Evolutionary conservation across 2,888 invertebrate genomes (phyloP).

Genomic region (Drosophila stalkeri): DNA sequence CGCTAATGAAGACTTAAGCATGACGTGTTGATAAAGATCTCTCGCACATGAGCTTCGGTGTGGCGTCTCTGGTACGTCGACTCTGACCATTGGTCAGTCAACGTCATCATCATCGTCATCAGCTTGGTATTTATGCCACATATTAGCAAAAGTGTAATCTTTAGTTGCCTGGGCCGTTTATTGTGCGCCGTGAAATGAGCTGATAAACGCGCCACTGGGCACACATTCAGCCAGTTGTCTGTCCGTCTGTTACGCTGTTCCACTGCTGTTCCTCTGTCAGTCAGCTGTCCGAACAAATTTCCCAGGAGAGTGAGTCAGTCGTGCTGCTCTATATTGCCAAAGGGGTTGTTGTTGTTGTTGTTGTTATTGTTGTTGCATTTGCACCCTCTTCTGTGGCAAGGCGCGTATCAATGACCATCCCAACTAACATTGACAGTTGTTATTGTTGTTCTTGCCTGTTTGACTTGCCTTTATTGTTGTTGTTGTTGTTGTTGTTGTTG

Average conservation of each 20-base stretch:
- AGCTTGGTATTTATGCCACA: conserved; percentile 40
- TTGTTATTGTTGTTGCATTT: conserved; percentile 45
- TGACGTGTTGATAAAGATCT: conserved; percentile 80
- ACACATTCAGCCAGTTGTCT: conserved; percentile 57
- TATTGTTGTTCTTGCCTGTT: conserved; percentile 48
- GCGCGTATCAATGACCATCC: conserved; percentile 72
- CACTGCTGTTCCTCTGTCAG: conserved; percentile 17
- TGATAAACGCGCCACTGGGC: conserved; percentile 63
- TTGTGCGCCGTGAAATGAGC: conserved; percentile 55
- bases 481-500: conserved; percentile 48
- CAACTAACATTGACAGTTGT: conserved; percentile 43
- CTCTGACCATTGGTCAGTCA: conserved; percentile 43
- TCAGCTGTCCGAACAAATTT: conserved; percentile 59
- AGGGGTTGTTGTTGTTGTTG: conserved; percentile 48
- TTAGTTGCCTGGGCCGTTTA: conserved; percentile 39
- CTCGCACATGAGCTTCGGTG: conserved; percentile 36
- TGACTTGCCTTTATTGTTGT: conserved; percentile 56
- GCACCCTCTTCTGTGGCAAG: conserved; percentile 61
- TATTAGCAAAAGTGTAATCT: conserved; percentile 29
- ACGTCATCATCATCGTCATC: conserved; percentile 18
- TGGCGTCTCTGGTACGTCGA: conserved; percentile 2
- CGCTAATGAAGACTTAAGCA: conserved; percentile 84
- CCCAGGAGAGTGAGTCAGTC: conserved; percentile 51
- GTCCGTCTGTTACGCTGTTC: conserved; percentile 17
- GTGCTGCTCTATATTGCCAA: conserved; percentile 47